Evolutionary conservation across 2,888 invertebrate species (phyloP).

Genomic region (Ichneumoninae sp.): DNA sequence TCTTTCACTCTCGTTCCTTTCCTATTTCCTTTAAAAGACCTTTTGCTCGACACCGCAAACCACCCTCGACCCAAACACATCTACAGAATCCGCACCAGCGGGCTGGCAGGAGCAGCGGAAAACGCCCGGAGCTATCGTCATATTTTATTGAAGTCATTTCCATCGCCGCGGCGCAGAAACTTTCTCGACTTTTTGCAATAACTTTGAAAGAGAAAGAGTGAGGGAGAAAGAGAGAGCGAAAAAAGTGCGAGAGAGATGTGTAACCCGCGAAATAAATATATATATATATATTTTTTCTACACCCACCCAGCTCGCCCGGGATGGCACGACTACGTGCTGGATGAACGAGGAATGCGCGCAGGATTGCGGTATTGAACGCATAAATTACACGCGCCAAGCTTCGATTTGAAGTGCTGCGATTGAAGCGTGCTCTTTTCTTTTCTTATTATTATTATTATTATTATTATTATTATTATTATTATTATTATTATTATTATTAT

Average conservation of each 20-base stretch:
- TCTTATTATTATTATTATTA: conserved; percentile 22
- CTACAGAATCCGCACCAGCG: conserved; percentile 58
- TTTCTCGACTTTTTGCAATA: conserved; percentile 76
- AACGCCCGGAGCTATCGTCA: conserved; percentile 72
- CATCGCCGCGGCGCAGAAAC: conserved; percentile 73
- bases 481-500: conserved; percentile 36
- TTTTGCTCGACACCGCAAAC: conserved; percentile 63
- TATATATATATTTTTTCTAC: conserved; percentile 60
- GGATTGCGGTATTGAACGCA: conserved; percentile 77
- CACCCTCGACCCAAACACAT: conserved; percentile 41
- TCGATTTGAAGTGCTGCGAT: conserved; percentile 72
- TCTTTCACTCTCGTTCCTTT: conserved; percentile 54
- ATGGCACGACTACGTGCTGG: conserved; percentile 50
- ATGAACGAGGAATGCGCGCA: conserved; percentile 60
- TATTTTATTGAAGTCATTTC: conserved; percentile 78
- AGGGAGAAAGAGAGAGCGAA: conserved; percentile 42
- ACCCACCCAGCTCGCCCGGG: conserved; percentile 45
- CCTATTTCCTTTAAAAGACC: conserved; percentile 57
- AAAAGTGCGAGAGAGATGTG: conserved; percentile 28
- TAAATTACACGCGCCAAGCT: conserved; percentile 76
- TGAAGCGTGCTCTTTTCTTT: conserved; percentile 69
- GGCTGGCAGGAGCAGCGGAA: conserved; percentile 63
- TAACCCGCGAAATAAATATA: conserved; percentile 62
- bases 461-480: conserved; percentile 48
- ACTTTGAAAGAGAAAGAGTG: conserved; percentile 74